Base-by-base conservation (phyloP, 2,113 vertebrate genomes). In the Glaucidium brasilianum region DNA sequence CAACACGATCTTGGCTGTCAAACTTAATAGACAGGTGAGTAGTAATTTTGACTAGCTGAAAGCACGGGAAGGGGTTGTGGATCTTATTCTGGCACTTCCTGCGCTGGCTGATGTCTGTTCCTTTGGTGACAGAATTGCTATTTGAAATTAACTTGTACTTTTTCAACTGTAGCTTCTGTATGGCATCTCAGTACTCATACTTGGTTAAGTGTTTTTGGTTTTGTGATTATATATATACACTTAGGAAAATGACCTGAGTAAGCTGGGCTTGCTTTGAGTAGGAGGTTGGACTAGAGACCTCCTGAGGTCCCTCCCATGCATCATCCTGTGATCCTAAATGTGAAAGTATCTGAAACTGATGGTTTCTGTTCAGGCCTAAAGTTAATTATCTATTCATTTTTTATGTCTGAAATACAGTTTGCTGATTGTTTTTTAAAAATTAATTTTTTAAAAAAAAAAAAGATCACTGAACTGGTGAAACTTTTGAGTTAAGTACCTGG, bases 1-100 rank as follows among this genome's bases (percentile, higher is more conserved):
- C 68, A 99, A 99, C 97, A 99, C 99, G 45, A 99, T 99, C 74
- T 98, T 99, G 98, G 99, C 99, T 15, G 99, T 99, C 80, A 99
- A 99, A 83, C 98, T 99, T 59, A 99, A 99, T 77, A 98, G 99
- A 96, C 99, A 99, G 99, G 99, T 99, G 94, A 96, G 98, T 45
- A n/a, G 15, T 35, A 2, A 30, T 19, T 94, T 29, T 75, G 17
- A n/a, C 10, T 3, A 1, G 5, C 13, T 66, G 35, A 21, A 39
- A 49, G 49, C 0, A 1, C 0, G 35, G 72, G n/a, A 29, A 41
- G 15, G 25, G 35, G 3, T 64, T 72, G 7, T 67, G 27, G 52
- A 18, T 71, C 62, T 64, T 20, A 14, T 2, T 53, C 43, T 85
- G n/a, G 18, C 15, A 19, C 7, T 12, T 52, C 4, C 10, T 30